These are phyloP conservation scores for Chinchilla lanigera DNA, from an alignment of 2,113 vertebrate species.

Conservation along the genomic window DNA sequence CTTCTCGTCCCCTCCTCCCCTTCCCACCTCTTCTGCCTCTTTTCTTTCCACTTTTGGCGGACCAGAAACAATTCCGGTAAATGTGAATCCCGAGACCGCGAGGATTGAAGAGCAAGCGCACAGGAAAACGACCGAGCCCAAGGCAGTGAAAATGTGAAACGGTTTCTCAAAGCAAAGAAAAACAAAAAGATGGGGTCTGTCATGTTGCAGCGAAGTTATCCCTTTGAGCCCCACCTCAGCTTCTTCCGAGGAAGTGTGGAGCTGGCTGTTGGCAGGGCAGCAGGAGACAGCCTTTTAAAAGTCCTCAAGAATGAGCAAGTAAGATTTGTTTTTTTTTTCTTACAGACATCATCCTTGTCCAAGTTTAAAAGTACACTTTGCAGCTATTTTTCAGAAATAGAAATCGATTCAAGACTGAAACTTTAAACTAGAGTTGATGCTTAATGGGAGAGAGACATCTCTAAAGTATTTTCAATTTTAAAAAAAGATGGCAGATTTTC, in stretches of 20 bases:
- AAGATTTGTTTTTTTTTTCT: constrained; percentile 94
- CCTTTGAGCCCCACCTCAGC: constrained; percentile 28
- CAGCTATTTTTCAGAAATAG: constrained; percentile 85
- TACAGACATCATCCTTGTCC: constrained; percentile 85
- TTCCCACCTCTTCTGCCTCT: background rate
- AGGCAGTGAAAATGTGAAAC: constrained; percentile 22
- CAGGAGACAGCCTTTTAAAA: constrained; percentile 87
- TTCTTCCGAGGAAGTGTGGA: constrained; percentile 53
- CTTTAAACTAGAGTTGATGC: constrained; percentile 87
- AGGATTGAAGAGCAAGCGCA: background rate
- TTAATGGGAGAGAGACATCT: constrained; percentile 85
- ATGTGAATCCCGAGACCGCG: constrained; percentile 71
- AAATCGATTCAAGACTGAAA: constrained; percentile 85
- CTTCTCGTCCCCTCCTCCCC: background rate
- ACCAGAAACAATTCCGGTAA: constrained; percentile 74
- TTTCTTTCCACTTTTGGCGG: constrained; percentile 50
- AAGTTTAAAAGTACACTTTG: constrained; percentile 85
- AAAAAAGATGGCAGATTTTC: constrained; percentile 88
- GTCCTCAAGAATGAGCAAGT: constrained; percentile 92
- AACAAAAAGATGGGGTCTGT: constrained; percentile 48
- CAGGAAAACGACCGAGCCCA: background rate
- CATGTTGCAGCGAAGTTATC: constrained; percentile 68
- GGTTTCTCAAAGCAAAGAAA: constrained; percentile 39
- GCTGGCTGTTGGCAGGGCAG: constrained; percentile 76
- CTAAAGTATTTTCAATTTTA: constrained; percentile 89